These are phyloP conservation scores for Lordiphosa collinella DNA, from an alignment of 1,140 invertebrate genomes.

Conservation along the genomic window DNA sequence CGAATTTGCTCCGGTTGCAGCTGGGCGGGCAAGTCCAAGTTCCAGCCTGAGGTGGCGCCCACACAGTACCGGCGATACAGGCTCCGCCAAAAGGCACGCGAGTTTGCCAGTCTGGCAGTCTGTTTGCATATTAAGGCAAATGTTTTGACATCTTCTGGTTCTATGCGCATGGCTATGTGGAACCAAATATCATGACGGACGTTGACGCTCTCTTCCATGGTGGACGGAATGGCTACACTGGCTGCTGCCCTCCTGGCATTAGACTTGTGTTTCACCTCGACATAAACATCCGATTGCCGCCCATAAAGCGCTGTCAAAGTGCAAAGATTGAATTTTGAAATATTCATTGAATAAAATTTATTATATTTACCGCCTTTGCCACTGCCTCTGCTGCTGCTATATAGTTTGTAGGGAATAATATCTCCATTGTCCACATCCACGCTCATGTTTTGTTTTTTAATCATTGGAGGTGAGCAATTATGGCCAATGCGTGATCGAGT, in stretches of 20 bases:
- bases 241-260: slow-evolving; percentile 4
- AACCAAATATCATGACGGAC: slow-evolving; percentile 68
- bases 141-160: slow-evolving; percentile 64
- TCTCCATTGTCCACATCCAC: too few relatives aligned
- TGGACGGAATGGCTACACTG: neutral
- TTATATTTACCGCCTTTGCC: too few relatives aligned
- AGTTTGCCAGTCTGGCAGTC: slow-evolving; percentile 42
- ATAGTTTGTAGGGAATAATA: too few relatives aligned
- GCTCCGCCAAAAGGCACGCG: slow-evolving; percentile 58
- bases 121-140: slow-evolving; percentile 67
- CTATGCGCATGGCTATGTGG: slow-evolving; percentile 57
- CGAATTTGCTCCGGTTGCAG: slow-evolving; percentile 45
- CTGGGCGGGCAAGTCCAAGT: slow-evolving; percentile 46
- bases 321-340: too few relatives aligned
- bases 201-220: slow-evolving; percentile 8
- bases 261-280: slow-evolving; percentile 36
- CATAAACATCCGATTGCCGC: slow-evolving; percentile 39
- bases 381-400: too few relatives aligned
- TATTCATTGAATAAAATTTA: too few relatives aligned
- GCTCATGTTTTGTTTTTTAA: too few relatives aligned
- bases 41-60: slow-evolving; percentile 31
- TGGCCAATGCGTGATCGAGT: too few relatives aligned
- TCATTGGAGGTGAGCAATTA: too few relatives aligned
- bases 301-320: slow-evolving; percentile 31
- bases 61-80: slow-evolving; percentile 55